A percentile compares a stretch with the other conserved stretches of the same genome.
phyloP scores from a whole-genome alignment of 2,113 vertebrate genomes.

The Neodon shergylaensis region DNA sequence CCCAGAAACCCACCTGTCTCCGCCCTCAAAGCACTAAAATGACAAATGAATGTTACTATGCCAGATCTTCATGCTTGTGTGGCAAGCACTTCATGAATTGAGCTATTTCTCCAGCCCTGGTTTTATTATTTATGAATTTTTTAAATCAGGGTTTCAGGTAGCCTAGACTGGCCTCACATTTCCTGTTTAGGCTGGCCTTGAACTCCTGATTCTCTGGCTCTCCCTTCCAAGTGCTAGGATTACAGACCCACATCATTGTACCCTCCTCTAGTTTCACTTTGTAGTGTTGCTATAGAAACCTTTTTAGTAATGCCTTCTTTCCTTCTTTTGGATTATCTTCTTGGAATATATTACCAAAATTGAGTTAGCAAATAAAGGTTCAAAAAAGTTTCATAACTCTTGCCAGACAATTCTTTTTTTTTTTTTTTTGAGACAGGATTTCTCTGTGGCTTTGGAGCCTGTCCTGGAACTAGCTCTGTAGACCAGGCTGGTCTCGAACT shows the following conservation, averaged over 20 bases:
- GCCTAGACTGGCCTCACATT: neutral
- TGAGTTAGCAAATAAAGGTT: conserved; percentile 49
- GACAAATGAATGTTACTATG: neutral
- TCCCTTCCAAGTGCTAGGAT: neutral
- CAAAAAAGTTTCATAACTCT: conserved; percentile 53
- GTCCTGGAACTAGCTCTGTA: no score
- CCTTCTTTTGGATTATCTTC: conserved; percentile 36
- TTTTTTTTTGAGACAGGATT: no score
- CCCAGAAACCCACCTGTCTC: neutral
- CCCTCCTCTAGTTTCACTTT: conserved; percentile 29
- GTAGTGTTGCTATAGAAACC: conserved; percentile 45
- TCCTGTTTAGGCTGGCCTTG: neutral
- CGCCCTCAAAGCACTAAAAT: neutral
- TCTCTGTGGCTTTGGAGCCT: no score
- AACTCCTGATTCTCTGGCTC: neutral
- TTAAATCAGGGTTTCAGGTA: neutral
- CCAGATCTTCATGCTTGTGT: neutral
- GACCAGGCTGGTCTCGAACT: no score
- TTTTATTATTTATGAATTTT: neutral
- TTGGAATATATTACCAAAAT: conserved; percentile 22
- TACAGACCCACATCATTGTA: neutral
- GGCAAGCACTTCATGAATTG: neutral
- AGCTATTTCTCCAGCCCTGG: neutral
- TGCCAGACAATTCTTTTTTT: conserved; percentile 23
- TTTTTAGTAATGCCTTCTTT: conserved; percentile 39